Evolutionary conservation across 2,888 invertebrate species (phyloP), one percentile per base, ranked within the genome.

Genomic region (Thumatha senex): DNA sequence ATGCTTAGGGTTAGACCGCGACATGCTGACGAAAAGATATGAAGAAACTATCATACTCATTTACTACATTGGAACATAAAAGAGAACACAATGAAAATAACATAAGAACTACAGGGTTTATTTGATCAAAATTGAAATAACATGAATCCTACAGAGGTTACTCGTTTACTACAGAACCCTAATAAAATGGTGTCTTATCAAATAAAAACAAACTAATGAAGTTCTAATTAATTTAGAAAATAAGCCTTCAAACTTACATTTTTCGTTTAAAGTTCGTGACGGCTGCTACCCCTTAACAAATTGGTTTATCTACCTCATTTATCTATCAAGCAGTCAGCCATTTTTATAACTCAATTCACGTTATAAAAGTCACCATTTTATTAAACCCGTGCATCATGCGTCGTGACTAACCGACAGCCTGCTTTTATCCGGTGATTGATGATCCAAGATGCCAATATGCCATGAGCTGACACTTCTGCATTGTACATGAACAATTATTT

Each of bases 401-500:
- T 68, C 59, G 56, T 59, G 51, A 54, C 46, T 38, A 42, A 12
- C 42, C 39, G 54, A 60, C 62, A 55, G 36, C n/a, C 33, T 51
- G 58, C 46, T 55, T 48, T 48, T 51, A 47, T n/a, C 7, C 34
- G 4, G 40, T 61, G 67, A 69, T 67, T 63, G 67, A 67, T 67
- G 24, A 47, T 44, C 36, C 38, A 53, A 51, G 44, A 45, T 42
- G 40, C 63, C 63, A 69, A 45, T 51, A 45, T 61, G 61, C 63
- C 67, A 45, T 46, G 61, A 59, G 45, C 62, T 62, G 62, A 64
- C 67, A 67, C 39, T 40, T 31, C 38, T 14, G 18, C 18, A 58
- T 60, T 63, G 47, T 60, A 1, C 11, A 24, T 11, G 7, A 46
- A 47, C 46, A 40, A 57, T 58, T 41, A 48, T 48, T 39, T 41